Evolutionary conservation across 2,888 invertebrate genomes (phyloP).

Genomic region (Cosmia pyralina): DNA sequence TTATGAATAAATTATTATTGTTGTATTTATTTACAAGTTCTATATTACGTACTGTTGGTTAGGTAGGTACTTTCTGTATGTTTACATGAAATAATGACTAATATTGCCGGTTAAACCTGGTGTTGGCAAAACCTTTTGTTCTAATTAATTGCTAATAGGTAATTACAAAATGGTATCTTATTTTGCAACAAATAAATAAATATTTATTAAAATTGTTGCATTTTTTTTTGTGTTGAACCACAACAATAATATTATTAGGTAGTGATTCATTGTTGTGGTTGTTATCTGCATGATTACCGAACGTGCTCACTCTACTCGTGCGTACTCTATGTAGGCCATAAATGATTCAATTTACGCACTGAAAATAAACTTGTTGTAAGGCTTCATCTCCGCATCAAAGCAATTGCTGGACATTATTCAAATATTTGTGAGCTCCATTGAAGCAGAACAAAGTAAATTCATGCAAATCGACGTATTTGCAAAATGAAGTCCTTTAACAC

Average conservation of each 20-base stretch:
- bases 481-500: slow-evolving; percentile 78
- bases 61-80: slow-evolving; percentile 14
- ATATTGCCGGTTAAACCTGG: slow-evolving; percentile 9
- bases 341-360: slow-evolving; percentile 12
- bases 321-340: not conserved
- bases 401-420: slow-evolving; percentile 72
- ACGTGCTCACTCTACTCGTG: not conserved
- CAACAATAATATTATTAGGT: slow-evolving; percentile 16
- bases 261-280: slow-evolving; percentile 26
- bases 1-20: slow-evolving; percentile 37
- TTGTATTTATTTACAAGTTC: slow-evolving; percentile 27
- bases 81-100: slow-evolving; percentile 26
- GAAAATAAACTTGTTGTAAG: slow-evolving; percentile 19
- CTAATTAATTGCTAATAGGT: slow-evolving; percentile 30
- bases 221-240: slow-evolving; percentile 27
- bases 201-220: not conserved
- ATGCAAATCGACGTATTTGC: slow-evolving; percentile 86
- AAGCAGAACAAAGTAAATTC: slow-evolving; percentile 77
- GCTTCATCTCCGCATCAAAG: slow-evolving; percentile 40
- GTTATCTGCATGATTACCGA: slow-evolving; percentile 23
- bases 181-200: slow-evolving; percentile 9
- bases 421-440: slow-evolving; percentile 73
- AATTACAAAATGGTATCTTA: slow-evolving; percentile 21
- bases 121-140: slow-evolving; percentile 34
- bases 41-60: not conserved